Base-by-base conservation (phyloP, 2,797 vertebrate genomes). In the Dicrostonyx torquatus region DNA sequence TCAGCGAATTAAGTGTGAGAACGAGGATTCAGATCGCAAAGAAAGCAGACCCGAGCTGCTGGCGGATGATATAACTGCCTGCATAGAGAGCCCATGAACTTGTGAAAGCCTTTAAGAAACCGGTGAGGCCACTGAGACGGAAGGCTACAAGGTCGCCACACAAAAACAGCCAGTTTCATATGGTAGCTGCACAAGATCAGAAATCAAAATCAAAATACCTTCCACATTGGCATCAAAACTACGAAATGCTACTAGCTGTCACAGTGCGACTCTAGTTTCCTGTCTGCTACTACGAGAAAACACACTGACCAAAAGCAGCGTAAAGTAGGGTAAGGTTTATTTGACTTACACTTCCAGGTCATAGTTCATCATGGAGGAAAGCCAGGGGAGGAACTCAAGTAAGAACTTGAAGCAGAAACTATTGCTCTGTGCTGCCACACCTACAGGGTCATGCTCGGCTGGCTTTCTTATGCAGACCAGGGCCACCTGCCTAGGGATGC, bases 141-240 rank as follows among this genome's bases (percentile, higher is more conserved):
- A 5, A n/a, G 62, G 66, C 64, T n/a, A 15, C 3, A 58, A 91
- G 9, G 62, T 72, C 4, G 58, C 58, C 26, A 53, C 17, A 48
- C 12, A 79, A 50, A 89, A 95, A 31, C 26, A 93, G 68, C 17
- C 43, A 50, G 18, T 87, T 88, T 89, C 78, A 72, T 62, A 18
- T 31, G 48, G 66, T 64, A 45, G 50, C 72, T 66, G 64, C 4
- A 34, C 5, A 20, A 20, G 55, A 72, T 82, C 53, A 88, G n/a
- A 93, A 77, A 50, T n/a, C 31, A 58, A n/a, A 91, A 94, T 91
- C 80, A 93, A 85, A 87, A 55, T 72, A 26, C 50, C 34, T 76
- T 48, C 73, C 64, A 60, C 4, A 60, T 34, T 43, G 72, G 45
- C 48, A 87, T 29, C 31, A 17, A 70, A 64, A 53, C 45, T 53